Evolutionary conservation across 2,797 vertebrate genomes (phyloP), one percentile per base, ranked within the genome.

Genomic region (Poeciliopsis presidionis): DNA sequence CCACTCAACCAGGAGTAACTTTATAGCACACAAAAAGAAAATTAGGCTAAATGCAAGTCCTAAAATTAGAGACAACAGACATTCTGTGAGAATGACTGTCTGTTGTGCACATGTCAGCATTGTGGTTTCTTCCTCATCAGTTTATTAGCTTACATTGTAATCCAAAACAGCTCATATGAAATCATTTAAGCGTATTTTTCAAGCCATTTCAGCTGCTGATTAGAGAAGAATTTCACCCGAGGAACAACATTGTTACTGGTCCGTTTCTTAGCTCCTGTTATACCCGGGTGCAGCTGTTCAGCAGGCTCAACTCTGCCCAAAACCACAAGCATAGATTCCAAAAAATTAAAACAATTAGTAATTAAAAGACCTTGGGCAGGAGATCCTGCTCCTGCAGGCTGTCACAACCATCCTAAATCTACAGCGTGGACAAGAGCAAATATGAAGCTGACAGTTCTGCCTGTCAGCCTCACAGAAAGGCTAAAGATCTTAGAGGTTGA

Each of bases 21-120:
- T 76, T 4, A n/a, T 69, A 33, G 12, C 49, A 59, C 33, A 47
- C 13, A 11, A 74, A 72, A 79, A 25, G 4, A 51, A 51, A n/a
- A 78, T 79, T 22, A 1, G 25, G 20, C 33, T n/a, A 39, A 36
- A 28, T 30, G 30, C 4, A 45, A 46, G 5, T 78, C 45, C 79
- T 82, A 49, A 41, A 79, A 70, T 49, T 28, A 88, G 51, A 84
- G 57, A 70, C 30, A 30, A 30, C 30, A 30, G 30, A 30, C 30
- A 30, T 69, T 74, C 33, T 79, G 84, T 69, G 33, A 33, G 72
- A 73, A 49, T 1, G 67, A 33, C 77, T 61, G 75, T 91, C 90
- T 93, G 92, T 75, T 72, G 73, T 69, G 80, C 93, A 94, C 89
- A 90, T 94, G 93, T 92, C 88, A 63, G 79, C 72, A 83, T 67